These are phyloP conservation scores for Pocillopora damicornis DNA, from an alignment of 64 coral and sea anemone genomes.

Conservation along the genomic window DNA sequence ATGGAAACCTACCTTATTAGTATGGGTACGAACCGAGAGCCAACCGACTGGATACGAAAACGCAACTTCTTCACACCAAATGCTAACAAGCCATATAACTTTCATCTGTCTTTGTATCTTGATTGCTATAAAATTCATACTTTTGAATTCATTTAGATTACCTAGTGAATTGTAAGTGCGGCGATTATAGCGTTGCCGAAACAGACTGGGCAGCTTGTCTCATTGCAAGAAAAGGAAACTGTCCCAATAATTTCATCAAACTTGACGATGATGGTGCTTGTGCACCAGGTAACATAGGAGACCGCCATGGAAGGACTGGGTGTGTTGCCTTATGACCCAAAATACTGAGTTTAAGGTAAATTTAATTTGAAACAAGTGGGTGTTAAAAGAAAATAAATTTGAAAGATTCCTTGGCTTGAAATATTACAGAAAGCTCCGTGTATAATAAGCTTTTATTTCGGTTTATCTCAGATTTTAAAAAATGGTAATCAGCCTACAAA, in stretches of 20 bases:
- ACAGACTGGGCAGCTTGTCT: constrained; percentile 14
- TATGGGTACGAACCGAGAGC: too few species aligned
- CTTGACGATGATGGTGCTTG: background rate
- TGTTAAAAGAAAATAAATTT: too few species aligned
- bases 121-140: background rate
- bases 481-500: too few species aligned
- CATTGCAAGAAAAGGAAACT: background rate
- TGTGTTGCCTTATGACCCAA: background rate
- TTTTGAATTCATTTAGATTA: background rate
- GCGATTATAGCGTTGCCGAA: background rate
- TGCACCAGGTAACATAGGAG: background rate
- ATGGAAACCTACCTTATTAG: too few species aligned
- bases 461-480: too few species aligned
- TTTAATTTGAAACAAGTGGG: background rate
- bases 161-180: background rate
- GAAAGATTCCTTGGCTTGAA: too few species aligned
- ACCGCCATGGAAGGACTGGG: background rate
- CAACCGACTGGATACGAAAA: too few species aligned
- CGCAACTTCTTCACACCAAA: too few species aligned
- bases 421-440: too few species aligned
- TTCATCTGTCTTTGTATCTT: background rate
- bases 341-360: background rate
- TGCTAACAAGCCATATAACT: too few species aligned
- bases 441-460: too few species aligned
- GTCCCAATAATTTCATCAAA: background rate